Evolutionary conservation across 2,888 invertebrate species (phyloP).

Genomic region (Osmoderma eremita): DNA sequence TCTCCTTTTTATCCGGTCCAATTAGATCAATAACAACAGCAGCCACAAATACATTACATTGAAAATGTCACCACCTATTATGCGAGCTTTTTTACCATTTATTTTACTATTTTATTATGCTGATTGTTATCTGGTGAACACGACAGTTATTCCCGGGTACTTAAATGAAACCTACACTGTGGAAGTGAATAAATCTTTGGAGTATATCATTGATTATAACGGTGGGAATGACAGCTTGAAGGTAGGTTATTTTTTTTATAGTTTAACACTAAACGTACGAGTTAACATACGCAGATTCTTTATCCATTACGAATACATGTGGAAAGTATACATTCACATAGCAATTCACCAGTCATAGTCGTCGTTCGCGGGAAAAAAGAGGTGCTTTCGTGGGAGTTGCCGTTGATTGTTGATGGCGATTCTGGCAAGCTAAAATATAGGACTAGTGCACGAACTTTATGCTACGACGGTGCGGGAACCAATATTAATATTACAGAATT

Average conservation of each 20-base stretch:
- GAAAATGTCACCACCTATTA: too few species aligned
- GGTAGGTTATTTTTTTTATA: neutral
- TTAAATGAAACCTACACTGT: constrained; percentile 21
- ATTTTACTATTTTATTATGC: neutral
- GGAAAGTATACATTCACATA: constrained; percentile 58
- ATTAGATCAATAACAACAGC: too few species aligned
- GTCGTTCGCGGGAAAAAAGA: constrained; percentile 80
- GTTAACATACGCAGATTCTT: constrained; percentile 3
- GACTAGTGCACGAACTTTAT: constrained; percentile 71
- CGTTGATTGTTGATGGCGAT: constrained; percentile 69
- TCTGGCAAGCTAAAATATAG: constrained; percentile 64
- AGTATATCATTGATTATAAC: constrained; percentile 42
- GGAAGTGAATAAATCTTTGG: constrained; percentile 39
- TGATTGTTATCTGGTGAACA: neutral
- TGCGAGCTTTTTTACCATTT: too few species aligned
- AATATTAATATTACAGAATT: constrained; percentile 12
- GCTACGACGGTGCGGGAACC: constrained; percentile 66
- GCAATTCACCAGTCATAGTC: constrained; percentile 74
- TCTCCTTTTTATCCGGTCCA: too few species aligned
- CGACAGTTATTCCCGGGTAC: constrained; percentile 16
- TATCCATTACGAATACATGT: constrained; percentile 36
- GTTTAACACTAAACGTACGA: neutral
- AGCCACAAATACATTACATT: too few species aligned
- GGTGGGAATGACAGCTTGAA: constrained; percentile 10
- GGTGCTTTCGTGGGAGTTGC: constrained; percentile 83